These are phyloP conservation scores for Cacatua alba DNA, from an alignment of 2,113 vertebrate genomes.

Conservation along the genomic window DNA sequence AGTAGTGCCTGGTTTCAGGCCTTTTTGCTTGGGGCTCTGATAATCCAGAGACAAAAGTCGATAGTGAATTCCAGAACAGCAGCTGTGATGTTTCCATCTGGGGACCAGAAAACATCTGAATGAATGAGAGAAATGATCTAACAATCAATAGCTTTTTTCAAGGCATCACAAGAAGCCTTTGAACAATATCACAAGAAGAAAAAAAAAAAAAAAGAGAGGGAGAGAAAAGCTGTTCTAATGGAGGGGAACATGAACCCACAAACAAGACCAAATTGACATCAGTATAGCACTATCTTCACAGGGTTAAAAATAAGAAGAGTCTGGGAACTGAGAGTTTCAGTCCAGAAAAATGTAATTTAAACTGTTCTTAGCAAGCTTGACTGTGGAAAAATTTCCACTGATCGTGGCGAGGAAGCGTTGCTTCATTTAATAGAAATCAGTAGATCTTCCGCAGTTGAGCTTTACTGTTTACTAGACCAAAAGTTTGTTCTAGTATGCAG, in stretches of 20 bases:
- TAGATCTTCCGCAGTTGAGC: background rate
- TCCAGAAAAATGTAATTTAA: conserved; percentile 10
- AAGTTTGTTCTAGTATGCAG: background rate
- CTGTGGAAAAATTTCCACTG: background rate
- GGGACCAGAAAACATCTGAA: conserved; percentile 74
- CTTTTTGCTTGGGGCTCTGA: conserved; percentile 47
- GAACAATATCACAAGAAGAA: conserved; percentile 67
- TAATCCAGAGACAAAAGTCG: conserved; percentile 67
- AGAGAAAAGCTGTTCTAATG: conserved; percentile 63
- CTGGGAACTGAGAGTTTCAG: background rate
- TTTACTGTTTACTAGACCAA: background rate
- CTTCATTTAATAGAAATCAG: background rate
- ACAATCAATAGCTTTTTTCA: conserved; percentile 73
- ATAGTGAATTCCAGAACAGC: conserved; percentile 69
- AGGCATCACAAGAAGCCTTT: conserved; percentile 72
- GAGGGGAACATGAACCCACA: conserved; percentile 62
- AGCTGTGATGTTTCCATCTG: conserved; percentile 71
- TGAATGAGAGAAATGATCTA: conserved; percentile 72
- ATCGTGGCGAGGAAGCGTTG: background rate
- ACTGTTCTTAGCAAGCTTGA: background rate
- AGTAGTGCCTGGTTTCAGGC: conserved; percentile 19
- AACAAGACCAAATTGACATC: conserved; percentile 61
- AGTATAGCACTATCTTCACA: conserved; percentile 14
- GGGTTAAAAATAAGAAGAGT: conserved; percentile 21
- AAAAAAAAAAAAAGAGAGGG: background rate